Conservation (phyloP, 2,113 vertebrate species). For the Cynocephalus volans region DNA sequence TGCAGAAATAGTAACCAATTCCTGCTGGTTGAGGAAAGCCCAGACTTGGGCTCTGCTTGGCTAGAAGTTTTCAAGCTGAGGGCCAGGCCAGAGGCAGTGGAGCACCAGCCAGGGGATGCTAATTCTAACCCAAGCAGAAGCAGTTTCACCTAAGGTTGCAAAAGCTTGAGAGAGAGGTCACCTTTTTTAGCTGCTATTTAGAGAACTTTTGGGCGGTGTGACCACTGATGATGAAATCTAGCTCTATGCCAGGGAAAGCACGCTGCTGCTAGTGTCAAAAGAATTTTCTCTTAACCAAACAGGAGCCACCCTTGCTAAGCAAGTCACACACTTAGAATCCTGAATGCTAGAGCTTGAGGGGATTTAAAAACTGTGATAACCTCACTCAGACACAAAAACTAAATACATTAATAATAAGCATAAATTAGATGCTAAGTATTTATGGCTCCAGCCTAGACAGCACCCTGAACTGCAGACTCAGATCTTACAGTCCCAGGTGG, state of each 20-base stretch:
- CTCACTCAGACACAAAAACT: not conserved
- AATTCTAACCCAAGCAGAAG: not conserved
- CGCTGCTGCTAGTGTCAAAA: not conserved
- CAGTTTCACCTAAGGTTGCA: not conserved
- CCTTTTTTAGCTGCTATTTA: not conserved
- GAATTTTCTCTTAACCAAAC: not conserved
- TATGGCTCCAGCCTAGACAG: not conserved
- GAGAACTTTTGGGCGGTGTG: not conserved
- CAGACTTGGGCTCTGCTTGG: not conserved
- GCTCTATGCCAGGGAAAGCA: not conserved
- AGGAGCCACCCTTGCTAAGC: not conserved
- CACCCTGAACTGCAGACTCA: not conserved
- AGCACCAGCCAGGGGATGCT: not conserved
- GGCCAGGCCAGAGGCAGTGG: not conserved
- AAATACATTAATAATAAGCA: not conserved
- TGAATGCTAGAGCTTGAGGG: not conserved
- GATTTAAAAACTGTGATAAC: not conserved
- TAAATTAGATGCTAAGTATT: not conserved
- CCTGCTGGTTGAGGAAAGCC: not conserved
- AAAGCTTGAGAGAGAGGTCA: not conserved
- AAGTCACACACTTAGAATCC: not conserved
- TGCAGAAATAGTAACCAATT: not conserved
- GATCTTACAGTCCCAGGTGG: not conserved
- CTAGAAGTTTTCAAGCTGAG: not conserved
- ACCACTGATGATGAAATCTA: not conserved